A percentile compares a stretch with the other conserved stretches of the same genome.
Conservation (phyloP, 2,797 vertebrate species). For the Cyprinella venusta region DNA sequence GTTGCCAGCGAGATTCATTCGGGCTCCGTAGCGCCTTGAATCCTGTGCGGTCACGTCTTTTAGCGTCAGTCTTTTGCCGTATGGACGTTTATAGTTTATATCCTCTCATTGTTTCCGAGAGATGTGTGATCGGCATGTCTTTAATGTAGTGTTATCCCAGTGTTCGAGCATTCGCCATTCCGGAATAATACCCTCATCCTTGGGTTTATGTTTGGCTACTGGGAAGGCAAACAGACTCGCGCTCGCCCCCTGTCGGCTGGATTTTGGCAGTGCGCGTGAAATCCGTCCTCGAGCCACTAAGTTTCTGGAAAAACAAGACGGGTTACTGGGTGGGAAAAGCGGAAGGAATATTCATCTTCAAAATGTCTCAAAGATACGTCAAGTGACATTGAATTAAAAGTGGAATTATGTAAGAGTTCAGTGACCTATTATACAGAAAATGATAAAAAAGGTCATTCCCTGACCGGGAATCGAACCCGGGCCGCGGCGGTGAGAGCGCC, state of each 20-base stretch:
- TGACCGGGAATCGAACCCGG: constrained; percentile 78
- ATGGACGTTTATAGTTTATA: neutral
- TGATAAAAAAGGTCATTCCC: constrained; percentile 57
- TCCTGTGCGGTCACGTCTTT: constrained; percentile 32
- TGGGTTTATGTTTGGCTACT: constrained; percentile 59
- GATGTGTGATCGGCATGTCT: neutral
- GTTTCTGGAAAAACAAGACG: neutral
- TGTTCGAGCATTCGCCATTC: constrained; percentile 7
- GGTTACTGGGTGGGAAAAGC: neutral
- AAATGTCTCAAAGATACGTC: neutral
- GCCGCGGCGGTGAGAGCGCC: constrained; percentile 75
- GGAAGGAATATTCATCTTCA: neutral
- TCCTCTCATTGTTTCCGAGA: neutral
- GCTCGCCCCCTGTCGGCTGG: constrained; percentile 48
- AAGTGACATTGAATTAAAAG: no score
- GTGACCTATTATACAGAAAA: neutral
- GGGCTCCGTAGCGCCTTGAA: constrained; percentile 34
- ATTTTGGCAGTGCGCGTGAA: constrained; percentile 4
- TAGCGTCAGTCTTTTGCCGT: neutral
- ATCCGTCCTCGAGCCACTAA: neutral
- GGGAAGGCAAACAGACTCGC: constrained; percentile 47
- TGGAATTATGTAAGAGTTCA: neutral
- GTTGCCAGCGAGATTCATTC: constrained; percentile 41
- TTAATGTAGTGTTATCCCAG: neutral
- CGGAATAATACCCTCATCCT: constrained; percentile 38